Evolutionary conservation across 2,113 vertebrate genomes (phyloP).

Genomic region (Bufo gargarizans): DNA sequence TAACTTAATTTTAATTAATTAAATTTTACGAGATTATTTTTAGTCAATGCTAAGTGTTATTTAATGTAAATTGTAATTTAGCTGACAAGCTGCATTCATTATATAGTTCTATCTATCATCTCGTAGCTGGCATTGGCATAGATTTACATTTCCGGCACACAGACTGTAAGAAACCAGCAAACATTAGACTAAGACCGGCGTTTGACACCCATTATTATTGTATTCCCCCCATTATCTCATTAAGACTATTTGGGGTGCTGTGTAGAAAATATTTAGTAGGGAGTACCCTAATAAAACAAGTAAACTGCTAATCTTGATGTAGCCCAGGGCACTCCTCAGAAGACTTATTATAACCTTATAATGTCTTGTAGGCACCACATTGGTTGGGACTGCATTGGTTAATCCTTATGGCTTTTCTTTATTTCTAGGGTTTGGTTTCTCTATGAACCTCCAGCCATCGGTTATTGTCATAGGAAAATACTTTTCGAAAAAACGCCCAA

Average conservation of each 20-base stretch:
- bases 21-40: neutral
- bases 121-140: too few relatives aligned
- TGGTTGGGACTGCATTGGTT: neutral
- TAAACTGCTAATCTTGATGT: neutral
- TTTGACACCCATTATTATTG: too few relatives aligned
- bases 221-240: too few relatives aligned
- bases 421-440: constrained; percentile 74
- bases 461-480: constrained; percentile 86
- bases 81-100: neutral
- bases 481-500: constrained; percentile 77
- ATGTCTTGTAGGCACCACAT: neutral
- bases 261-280: too few relatives aligned
- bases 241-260: too few relatives aligned
- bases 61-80: neutral
- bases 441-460: constrained; percentile 84
- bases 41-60: neutral
- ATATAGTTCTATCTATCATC: too few relatives aligned
- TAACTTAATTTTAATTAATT: neutral
- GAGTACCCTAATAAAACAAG: too few relatives aligned
- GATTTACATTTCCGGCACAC: too few relatives aligned
- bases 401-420: neutral
- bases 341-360: neutral
- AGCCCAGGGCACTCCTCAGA: neutral
- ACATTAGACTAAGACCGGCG: too few relatives aligned
- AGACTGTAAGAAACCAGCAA: too few relatives aligned